A percentile compares a stretch with the other conserved stretches of the same genome.
Conservation (phyloP, 1,140 invertebrate species). For the Holcopasites calliopsidis region DNA sequence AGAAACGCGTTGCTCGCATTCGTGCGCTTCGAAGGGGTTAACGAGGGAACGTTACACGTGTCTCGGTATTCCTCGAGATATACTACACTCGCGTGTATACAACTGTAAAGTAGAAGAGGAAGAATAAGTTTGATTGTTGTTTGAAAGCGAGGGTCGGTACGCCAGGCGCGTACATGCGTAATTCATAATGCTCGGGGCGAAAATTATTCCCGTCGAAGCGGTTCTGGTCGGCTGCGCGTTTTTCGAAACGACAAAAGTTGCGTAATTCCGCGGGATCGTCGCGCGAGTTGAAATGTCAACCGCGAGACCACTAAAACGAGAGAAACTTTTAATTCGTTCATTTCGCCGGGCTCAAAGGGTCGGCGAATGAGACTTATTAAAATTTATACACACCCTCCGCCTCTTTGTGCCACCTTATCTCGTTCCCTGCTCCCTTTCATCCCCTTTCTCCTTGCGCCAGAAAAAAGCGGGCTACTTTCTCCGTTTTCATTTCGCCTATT, state of each 20-base stretch:
- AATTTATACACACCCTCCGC: constrained; percentile 67
- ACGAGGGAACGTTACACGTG: constrained; percentile 58
- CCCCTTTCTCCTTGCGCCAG: neutral
- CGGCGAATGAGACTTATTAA: constrained; percentile 74
- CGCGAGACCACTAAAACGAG: constrained; percentile 74
- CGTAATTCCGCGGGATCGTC: constrained; percentile 65
- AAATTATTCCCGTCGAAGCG: constrained; percentile 19
- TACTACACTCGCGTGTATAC: neutral
- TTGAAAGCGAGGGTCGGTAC: neutral
- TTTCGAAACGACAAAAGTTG: constrained; percentile 71
- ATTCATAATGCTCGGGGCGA: constrained; percentile 55
- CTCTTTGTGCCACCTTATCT: constrained; percentile 22
- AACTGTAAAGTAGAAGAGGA: too few relatives aligned
- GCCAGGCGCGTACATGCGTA: constrained; percentile 43
- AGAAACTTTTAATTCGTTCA: constrained; percentile 78
- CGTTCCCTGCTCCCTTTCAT: neutral
- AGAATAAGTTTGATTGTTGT: too few relatives aligned
- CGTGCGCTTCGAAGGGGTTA: constrained; percentile 49
- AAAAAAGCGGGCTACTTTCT: neutral
- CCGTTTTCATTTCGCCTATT: constrained; percentile 11
- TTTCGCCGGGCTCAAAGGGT: constrained; percentile 75
- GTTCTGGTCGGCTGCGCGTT: constrained; percentile 23
- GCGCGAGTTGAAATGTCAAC: constrained; percentile 73
- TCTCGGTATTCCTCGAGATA: constrained; percentile 18
- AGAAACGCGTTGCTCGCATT: constrained; percentile 1